Percentiles rank a stretch among this genome's conserved stretches.
Conservation (phyloP, 1,140 invertebrate genomes). For the Hormaphis cornu region DNA sequence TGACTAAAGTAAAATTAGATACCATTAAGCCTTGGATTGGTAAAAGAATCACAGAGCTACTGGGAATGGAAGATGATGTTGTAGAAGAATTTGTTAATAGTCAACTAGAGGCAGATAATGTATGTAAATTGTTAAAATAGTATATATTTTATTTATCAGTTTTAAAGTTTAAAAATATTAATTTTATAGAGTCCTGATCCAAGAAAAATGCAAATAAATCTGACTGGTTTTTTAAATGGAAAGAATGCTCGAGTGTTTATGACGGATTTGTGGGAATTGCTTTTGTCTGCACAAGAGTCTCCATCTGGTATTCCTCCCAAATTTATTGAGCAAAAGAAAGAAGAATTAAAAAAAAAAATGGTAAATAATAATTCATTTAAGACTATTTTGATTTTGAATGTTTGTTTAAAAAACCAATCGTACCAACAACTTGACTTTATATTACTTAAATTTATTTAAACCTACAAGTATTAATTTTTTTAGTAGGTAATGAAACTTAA, state of each 20-base stretch:
- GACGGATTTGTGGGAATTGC: constrained; percentile 89
- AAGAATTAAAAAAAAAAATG: constrained; percentile 83
- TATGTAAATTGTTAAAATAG: constrained; percentile 42
- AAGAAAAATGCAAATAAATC: constrained; percentile 98
- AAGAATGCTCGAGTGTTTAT: constrained; percentile 96
- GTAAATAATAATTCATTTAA: constrained; percentile 42
- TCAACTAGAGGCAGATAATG: constrained; percentile 86
- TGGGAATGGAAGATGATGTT: constrained; percentile 96
- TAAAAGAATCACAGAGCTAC: constrained; percentile 85
- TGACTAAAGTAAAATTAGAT: constrained; percentile 95
- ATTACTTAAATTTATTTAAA: neutral
- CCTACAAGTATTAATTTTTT: too few relatives aligned
- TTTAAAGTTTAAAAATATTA: neutral
- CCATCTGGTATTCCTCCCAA: constrained; percentile 86
- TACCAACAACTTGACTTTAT: neutral
- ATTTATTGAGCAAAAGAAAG: constrained; percentile 90
- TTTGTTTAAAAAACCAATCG: neutral
- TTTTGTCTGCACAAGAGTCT: constrained; percentile 90
- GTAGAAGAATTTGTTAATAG: constrained; percentile 98
- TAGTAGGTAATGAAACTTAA: too few relatives aligned
- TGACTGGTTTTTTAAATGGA: constrained; percentile 97
- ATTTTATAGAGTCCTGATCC: constrained; percentile 80
- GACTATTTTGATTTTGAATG: constrained; percentile 18
- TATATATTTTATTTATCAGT: neutral
- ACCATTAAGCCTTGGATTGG: constrained; percentile 98